A percentile compares a stretch with the other conserved stretches of the same genome.
Conservation (phyloP, 2,797 vertebrate genomes). For the Thaleichthys pacificus region DNA sequence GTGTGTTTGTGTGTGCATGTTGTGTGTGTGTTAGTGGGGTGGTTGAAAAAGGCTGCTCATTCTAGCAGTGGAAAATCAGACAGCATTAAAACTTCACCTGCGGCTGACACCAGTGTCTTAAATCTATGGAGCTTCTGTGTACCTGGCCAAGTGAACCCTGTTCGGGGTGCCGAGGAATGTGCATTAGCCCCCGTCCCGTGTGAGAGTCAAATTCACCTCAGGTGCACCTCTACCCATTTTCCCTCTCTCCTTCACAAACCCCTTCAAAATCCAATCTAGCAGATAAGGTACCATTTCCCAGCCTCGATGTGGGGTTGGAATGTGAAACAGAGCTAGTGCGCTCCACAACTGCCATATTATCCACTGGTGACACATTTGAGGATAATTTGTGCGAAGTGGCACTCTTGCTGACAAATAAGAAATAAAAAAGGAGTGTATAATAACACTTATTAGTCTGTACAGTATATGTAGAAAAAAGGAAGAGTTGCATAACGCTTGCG, state of each 20-base stretch:
- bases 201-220: slow-evolving; percentile 79
- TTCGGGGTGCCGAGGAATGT: slow-evolving; percentile 77
- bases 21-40: slow-evolving; percentile 4
- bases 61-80: slow-evolving; percentile 72
- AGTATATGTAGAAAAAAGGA: no score
- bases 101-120: slow-evolving; percentile 70
- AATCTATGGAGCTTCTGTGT: slow-evolving; percentile 81
- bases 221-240: slow-evolving; percentile 65
- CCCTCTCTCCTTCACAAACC: slow-evolving; percentile 62
- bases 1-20: slow-evolving; percentile 9
- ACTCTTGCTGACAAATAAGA: not conserved
- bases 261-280: slow-evolving; percentile 71
- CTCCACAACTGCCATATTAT: slow-evolving; percentile 58
- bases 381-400: not conserved
- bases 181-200: slow-evolving; percentile 74
- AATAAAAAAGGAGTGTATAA: not conserved
- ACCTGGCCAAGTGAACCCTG: slow-evolving; percentile 72
- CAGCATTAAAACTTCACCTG: slow-evolving; percentile 76
- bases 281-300: slow-evolving; percentile 71
- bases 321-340: slow-evolving; percentile 48
- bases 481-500: not conserved
- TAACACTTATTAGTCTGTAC: not conserved
- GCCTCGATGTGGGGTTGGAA: slow-evolving; percentile 59
- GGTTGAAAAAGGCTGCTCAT: slow-evolving; percentile 64
- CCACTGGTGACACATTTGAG: slow-evolving; percentile 29